A percentile compares a stretch with the other conserved stretches of the same genome.
These are phyloP conservation scores for Drosophila lutescens DNA, from an alignment of 2,888 invertebrate genomes.

Conservation along the genomic window DNA sequence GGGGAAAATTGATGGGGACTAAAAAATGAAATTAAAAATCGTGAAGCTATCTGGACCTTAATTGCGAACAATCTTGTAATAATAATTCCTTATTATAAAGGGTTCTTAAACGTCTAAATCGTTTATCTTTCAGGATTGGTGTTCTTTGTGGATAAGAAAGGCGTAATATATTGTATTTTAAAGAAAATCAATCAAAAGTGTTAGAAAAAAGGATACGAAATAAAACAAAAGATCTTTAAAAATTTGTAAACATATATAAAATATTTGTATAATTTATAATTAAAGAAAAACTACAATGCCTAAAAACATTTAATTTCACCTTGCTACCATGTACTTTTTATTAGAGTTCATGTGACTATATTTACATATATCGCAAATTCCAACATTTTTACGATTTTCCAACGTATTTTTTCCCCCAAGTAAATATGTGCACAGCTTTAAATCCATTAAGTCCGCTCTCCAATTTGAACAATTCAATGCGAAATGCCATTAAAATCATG, in stretches of 20 bases:
- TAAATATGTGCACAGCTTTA: conserved; percentile 15
- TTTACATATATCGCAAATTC: not conserved
- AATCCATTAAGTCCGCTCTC: conserved; percentile 18
- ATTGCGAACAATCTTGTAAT: conserved; percentile 21
- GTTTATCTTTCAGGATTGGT: not conserved
- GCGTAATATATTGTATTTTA: not conserved
- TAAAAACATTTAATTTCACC: not conserved
- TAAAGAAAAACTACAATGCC: not conserved
- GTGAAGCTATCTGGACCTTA: conserved; percentile 20
- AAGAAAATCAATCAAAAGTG: no score
- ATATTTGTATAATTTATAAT: no score
- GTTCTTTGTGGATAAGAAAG: not conserved
- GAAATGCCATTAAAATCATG: conserved; percentile 61
- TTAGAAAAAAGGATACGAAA: no score
- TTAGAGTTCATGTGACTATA: not conserved
- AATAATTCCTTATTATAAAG: conserved; percentile 15
- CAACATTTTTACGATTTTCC: not conserved
- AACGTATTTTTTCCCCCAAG: conserved; percentile 3
- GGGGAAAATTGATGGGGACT: not conserved
- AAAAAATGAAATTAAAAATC: conserved; percentile 25
- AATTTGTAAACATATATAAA: no score
- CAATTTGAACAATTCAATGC: conserved; percentile 28
- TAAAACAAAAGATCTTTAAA: no score
- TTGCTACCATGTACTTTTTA: not conserved
- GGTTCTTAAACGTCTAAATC: not conserved